A percentile compares a stretch with the other conserved stretches of the same genome.
Conservation (phyloP, 2,888 invertebrate genomes). For the Prenolepis imparis region DNA sequence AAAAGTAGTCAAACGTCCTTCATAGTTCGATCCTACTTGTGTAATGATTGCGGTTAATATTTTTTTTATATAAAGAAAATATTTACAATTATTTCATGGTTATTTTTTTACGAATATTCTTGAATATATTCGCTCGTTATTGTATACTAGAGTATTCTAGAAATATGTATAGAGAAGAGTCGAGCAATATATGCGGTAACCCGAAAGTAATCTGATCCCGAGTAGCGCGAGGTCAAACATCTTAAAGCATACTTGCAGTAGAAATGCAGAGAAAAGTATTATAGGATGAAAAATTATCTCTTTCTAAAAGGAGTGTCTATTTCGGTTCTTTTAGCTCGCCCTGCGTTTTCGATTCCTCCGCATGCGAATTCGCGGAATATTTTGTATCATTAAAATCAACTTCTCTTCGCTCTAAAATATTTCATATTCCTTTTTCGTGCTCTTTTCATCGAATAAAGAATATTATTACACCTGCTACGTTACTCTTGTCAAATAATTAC, state of each 20-base stretch:
- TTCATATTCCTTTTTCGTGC: not conserved
- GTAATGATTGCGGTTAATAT: not conserved
- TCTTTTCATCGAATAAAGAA: not conserved
- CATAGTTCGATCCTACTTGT: not conserved
- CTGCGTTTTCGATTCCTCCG: not conserved
- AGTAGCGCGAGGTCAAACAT: conserved; percentile 20
- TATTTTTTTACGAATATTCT: not conserved
- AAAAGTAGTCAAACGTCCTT: not conserved
- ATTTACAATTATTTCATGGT: not conserved
- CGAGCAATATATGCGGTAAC: not conserved
- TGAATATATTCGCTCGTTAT: not conserved
- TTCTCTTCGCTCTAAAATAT: not conserved
- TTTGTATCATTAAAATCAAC: not conserved
- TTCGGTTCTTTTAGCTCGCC: not conserved
- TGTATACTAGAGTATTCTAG: not conserved
- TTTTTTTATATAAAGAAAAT: not conserved
- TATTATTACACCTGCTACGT: not conserved
- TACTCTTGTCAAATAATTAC: not conserved
- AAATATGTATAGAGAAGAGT: not conserved
- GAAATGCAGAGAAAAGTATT: conserved; percentile 8
- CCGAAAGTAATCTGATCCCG: conserved; percentile 20
- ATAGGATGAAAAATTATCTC: conserved; percentile 19
- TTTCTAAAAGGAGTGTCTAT: not conserved
- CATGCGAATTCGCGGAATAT: not conserved
- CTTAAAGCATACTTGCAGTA: conserved; percentile 5